phyloP scores from a whole-genome alignment of 2,888 invertebrate genomes.

The Hoplodrina blanda region DNA sequence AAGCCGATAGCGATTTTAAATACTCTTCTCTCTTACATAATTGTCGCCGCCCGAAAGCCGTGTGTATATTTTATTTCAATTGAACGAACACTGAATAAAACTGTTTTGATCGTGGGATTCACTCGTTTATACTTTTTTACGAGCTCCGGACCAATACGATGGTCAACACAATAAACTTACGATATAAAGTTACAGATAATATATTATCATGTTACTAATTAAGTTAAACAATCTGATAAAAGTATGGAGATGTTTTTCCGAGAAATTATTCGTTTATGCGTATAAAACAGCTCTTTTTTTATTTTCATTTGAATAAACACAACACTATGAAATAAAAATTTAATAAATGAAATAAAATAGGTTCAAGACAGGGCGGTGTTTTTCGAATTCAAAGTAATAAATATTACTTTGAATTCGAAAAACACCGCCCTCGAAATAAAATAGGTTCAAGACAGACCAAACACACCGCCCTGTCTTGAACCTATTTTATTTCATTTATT shows the following conservation, averaged over 20 bases:
- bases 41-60: not conserved
- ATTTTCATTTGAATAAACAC: constrained; percentile 27
- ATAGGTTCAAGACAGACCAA: too few species aligned
- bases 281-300: not conserved
- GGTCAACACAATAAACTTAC: constrained; percentile 18
- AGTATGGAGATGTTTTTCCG: not conserved
- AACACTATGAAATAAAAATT: too few species aligned
- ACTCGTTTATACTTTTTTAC: constrained; percentile 46
- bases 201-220: constrained; percentile 40
- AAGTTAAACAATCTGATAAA: constrained; percentile 30
- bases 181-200: constrained; percentile 31
- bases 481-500: too few species aligned
- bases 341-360: too few species aligned
- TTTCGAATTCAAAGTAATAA: too few species aligned
- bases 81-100: constrained; percentile 51
- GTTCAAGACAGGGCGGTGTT: too few species aligned
- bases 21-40: constrained; percentile 10
- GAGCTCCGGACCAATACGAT: constrained; percentile 28
- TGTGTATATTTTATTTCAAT: constrained; percentile 46
- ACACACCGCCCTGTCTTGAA: too few species aligned
- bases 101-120: constrained; percentile 44
- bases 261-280: not conserved
- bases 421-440: too few species aligned
- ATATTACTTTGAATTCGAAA: too few species aligned
- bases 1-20: constrained; percentile 7